Conservation (phyloP, 2,113 vertebrate genomes). For the Fulica atra region DNA sequence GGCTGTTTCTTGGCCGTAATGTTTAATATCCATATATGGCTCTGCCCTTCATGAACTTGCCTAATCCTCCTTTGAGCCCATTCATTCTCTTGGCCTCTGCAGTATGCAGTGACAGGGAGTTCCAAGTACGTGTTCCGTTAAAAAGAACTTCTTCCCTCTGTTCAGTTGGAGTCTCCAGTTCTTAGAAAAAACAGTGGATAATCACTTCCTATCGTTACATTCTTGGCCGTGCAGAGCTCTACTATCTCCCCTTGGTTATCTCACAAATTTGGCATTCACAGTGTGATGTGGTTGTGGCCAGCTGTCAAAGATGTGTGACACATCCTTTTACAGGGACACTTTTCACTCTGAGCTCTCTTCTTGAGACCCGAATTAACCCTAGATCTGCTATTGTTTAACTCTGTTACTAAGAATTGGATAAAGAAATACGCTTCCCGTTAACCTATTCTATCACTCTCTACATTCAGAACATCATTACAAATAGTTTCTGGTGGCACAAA, state of each 20-base stretch:
- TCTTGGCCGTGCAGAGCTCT: not conserved
- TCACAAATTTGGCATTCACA: constrained; percentile 15
- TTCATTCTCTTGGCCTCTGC: not conserved
- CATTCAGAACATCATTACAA: not conserved
- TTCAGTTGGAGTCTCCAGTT: not conserved
- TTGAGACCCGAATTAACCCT: not conserved
- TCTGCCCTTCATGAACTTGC: not conserved
- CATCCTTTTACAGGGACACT: not conserved
- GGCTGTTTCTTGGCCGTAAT: not conserved
- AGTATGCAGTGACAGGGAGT: not conserved
- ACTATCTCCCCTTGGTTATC: not conserved
- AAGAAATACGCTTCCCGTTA: not conserved
- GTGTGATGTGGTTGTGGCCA: not conserved
- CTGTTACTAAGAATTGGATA: not conserved
- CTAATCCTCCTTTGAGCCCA: not conserved
- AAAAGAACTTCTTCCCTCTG: not conserved
- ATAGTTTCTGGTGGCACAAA: not conserved
- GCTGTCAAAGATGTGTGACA: constrained; percentile 31
- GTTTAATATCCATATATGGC: not conserved
- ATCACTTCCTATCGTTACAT: not conserved
- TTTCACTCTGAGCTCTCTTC: not conserved
- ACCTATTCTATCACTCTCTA: not conserved
- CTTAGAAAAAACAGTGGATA: not conserved
- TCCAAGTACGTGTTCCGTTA: not conserved
- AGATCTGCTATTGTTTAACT: not conserved